phyloP scores from a whole-genome alignment of 2,113 vertebrate species.

The Gila orcuttii region DNA sequence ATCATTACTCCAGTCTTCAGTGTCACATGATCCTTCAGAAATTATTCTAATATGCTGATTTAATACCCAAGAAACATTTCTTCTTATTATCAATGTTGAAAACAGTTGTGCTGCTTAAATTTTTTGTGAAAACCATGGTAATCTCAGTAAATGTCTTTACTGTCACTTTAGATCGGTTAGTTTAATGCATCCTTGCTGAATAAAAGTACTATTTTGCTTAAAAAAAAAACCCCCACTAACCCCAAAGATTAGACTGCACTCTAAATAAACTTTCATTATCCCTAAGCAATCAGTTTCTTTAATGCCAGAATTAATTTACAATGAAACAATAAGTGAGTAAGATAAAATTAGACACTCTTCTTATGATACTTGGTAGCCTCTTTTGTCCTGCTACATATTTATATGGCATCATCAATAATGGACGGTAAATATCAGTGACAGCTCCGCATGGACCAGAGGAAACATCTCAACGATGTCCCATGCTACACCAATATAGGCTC shows the following conservation, averaged over 20 bases:
- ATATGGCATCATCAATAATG: conserved; percentile 73
- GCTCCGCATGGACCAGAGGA: conserved; percentile 36
- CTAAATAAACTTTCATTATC: background rate
- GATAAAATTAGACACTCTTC: background rate
- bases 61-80: background rate
- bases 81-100: background rate
- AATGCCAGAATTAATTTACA: background rate
- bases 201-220: too few relatives aligned
- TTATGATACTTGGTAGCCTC: conserved; percentile 34
- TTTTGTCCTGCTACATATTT: conserved; percentile 77
- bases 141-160: background rate
- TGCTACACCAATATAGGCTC: background rate
- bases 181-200: too few relatives aligned
- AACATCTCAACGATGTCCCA: background rate
- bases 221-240: too few relatives aligned
- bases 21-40: background rate
- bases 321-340: background rate
- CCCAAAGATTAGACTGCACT: background rate
- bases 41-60: background rate
- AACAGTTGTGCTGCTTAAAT: too few relatives aligned
- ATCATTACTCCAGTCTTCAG: too few relatives aligned
- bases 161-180: background rate
- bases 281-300: background rate
- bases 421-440: conserved; percentile 60
- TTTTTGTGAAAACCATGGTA: too few relatives aligned